Evolutionary conservation across 2,113 vertebrate genomes (phyloP), one percentile per base, ranked within the genome.

Genomic region (Sclerurus mexicanus): DNA sequence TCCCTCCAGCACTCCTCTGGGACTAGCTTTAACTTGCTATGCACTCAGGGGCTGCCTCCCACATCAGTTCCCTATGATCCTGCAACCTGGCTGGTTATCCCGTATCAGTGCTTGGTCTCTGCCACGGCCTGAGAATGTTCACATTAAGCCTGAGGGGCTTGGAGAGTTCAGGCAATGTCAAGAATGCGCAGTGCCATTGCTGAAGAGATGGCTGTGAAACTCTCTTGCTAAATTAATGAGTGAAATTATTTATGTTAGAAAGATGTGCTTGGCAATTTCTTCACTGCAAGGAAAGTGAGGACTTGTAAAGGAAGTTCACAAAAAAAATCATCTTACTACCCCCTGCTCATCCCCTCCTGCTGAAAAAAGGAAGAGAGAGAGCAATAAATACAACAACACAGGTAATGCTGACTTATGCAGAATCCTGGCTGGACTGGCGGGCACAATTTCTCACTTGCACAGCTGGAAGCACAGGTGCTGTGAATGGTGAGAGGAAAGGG

Each of bases 291-390:
- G n/a, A 58, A 58, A 90, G 25, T 5, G 25, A 91, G 37, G 64
- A n/a, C 15, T n/a, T 74, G 18, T 63, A 50, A 89, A 75, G 14
- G 13, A 72, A 52, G 21, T 62, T 28, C 19, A 46, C 10, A 39
- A 63, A 59, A 59, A 67, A 24, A 46, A 35, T 5, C 30, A 4
- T 52, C 11, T 16, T 78, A 56, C 24, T 74, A 4, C 4, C 20
- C 7, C 3, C 14, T 19, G 4, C 1, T 6, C 8, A 2, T 5
- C 3, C 2, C 7, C 31, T 11, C 52, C 4, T 3, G 8, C 1
- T 1, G 14, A 22, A 7, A 40, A 28, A 52, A 33, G 23, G 15
- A 33, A 9, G 25, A 56, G 19, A 13, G 3, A 11, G 2, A 23
- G 11, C 5, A 7, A 56, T 40, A 53, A 16, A 19, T 60, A 42